Percentiles rank a stretch among this genome's conserved stretches.
phyloP scores from a whole-genome alignment of 64 coral and sea anemone species.

The Pocillopora damicornis region DNA sequence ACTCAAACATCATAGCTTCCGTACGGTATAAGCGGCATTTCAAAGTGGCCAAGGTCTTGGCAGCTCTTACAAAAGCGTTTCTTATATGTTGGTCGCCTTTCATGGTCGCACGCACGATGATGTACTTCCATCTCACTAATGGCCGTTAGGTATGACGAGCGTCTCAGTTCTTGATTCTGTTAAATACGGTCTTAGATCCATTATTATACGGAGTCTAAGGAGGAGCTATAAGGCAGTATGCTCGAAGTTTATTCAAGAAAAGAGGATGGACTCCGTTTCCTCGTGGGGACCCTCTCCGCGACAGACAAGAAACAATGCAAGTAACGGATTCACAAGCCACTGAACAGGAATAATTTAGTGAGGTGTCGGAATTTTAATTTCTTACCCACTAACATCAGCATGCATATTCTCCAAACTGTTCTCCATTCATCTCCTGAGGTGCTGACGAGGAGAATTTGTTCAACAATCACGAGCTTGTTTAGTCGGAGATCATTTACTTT shows the following conservation, averaged over 20 bases:
- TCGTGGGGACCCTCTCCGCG: too few relatives aligned
- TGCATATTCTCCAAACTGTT: too few relatives aligned
- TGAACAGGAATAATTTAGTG: too few relatives aligned
- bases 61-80: slow-evolving; percentile 29
- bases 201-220: slow-evolving; percentile 45
- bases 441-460: too few relatives aligned
- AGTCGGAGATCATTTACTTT: too few relatives aligned
- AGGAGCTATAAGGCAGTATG: neutral
- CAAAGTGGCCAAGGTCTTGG: slow-evolving; percentile 26
- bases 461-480: too few relatives aligned
- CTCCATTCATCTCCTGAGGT: too few relatives aligned
- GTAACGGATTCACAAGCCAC: too few relatives aligned
- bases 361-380: too few relatives aligned
- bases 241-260: neutral
- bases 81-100: slow-evolving; percentile 40
- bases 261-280: too few relatives aligned
- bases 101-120: neutral
- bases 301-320: too few relatives aligned
- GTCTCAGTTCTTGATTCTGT: slow-evolving; percentile 23
- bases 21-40: neutral
- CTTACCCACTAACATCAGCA: too few relatives aligned
- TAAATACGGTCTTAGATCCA: slow-evolving; percentile 24
- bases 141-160: slow-evolving; percentile 26
- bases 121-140: neutral
- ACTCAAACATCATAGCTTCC: neutral